Percentiles rank a stretch among this genome's conserved stretches.
These are phyloP conservation scores for Rhopilema esculentum DNA, from an alignment of 30 jellyfish, hydroid and myxozoan species.

Conservation along the genomic window DNA sequence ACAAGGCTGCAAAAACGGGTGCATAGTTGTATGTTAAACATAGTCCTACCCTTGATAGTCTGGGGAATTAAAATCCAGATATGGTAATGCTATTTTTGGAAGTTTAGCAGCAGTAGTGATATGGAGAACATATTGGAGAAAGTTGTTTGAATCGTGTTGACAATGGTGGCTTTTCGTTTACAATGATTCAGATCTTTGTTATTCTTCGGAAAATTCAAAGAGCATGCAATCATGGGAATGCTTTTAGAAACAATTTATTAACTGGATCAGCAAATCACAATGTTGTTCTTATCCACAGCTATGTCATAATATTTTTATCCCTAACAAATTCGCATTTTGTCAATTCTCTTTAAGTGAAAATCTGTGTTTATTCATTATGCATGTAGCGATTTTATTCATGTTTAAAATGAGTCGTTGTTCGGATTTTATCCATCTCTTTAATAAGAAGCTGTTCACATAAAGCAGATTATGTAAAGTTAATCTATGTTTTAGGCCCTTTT, in stretches of 20 bases:
- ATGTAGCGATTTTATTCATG: background rate
- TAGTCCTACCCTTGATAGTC: too few species aligned
- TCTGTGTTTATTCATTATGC: background rate
- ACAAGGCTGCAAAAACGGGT: too few species aligned
- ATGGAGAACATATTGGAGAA: background rate
- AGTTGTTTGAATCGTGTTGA: background rate
- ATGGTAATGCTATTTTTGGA: too few species aligned
- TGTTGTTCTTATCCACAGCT: background rate
- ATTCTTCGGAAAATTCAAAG: background rate
- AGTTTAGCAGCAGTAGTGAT: background rate
- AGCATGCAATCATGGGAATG: background rate
- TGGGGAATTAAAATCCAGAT: too few species aligned
- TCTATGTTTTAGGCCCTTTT: background rate
- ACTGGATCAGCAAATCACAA: background rate
- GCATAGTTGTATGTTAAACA: too few species aligned
- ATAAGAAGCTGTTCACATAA: background rate
- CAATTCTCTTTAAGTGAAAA: background rate
- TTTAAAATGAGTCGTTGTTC: background rate
- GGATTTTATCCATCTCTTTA: background rate
- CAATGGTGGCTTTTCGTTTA: background rate
- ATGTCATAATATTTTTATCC: background rate
- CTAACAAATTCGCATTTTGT: background rate
- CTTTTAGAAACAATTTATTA: background rate
- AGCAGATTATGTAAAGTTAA: background rate
- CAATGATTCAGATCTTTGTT: background rate